A percentile compares a stretch with the other conserved stretches of the same genome.
These are phyloP conservation scores for Paedocypris sp. DNA, from an alignment of 2,113 vertebrate genomes.

Conservation along the genomic window DNA sequence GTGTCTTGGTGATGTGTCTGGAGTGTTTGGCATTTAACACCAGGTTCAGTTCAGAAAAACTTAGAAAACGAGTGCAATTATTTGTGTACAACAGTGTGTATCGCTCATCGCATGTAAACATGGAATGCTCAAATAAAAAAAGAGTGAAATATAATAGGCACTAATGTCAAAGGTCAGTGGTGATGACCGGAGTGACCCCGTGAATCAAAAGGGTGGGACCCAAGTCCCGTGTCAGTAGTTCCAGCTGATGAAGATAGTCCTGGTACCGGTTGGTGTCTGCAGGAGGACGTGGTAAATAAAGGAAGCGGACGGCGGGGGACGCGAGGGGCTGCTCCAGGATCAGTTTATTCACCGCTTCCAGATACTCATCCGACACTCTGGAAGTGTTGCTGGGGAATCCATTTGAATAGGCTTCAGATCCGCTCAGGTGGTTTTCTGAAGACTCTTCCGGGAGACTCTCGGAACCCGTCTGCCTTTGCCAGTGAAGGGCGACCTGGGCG, in stretches of 20 bases:
- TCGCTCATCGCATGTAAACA: too few relatives aligned
- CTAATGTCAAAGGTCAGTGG: constrained; percentile 71
- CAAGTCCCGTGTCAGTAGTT: constrained; percentile 69
- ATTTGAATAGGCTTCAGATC: constrained; percentile 44
- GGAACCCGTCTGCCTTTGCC: constrained; percentile 59
- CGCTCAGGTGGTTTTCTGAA: neutral
- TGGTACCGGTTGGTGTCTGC: constrained; percentile 72
- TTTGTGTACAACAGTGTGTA: too few relatives aligned
- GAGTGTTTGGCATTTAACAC: too few relatives aligned
- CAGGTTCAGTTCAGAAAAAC: too few relatives aligned
- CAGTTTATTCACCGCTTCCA: constrained; percentile 71
- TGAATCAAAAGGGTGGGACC: constrained; percentile 86
- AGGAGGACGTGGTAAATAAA: constrained; percentile 77
- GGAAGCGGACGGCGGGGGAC: constrained; percentile 66
- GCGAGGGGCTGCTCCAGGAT: constrained; percentile 62
- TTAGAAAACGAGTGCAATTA: too few relatives aligned
- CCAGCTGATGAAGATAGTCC: constrained; percentile 72
- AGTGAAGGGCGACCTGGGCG: constrained; percentile 71
- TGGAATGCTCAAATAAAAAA: too few relatives aligned
- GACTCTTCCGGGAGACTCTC: neutral
- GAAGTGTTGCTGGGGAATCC: constrained; percentile 69
- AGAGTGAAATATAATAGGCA: neutral
- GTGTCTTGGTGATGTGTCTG: too few relatives aligned
- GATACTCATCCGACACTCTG: constrained; percentile 70
- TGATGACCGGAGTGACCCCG: constrained; percentile 79